Conservation (phyloP, 1,140 invertebrate genomes). For the Archegozetes longisetosus region DNA sequence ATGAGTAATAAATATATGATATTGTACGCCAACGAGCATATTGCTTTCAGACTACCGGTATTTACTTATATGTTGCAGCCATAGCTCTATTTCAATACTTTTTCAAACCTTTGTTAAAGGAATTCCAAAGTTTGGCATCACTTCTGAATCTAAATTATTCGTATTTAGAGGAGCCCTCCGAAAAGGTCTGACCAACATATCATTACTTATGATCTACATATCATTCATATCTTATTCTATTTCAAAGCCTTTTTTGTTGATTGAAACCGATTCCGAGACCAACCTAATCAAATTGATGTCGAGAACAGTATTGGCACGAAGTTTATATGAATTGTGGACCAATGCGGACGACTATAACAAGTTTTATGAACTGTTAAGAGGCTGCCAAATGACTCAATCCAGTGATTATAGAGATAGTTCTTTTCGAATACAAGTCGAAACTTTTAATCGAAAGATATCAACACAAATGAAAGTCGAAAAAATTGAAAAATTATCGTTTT, state of each 20-base stretch:
- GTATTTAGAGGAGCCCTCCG: not conserved
- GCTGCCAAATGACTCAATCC: not conserved
- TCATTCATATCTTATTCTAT: not conserved
- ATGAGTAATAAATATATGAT: constrained; percentile 2
- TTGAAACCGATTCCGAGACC: constrained; percentile 3
- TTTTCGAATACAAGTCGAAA: constrained; percentile 57
- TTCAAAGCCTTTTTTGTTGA: not conserved
- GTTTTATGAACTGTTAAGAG: constrained; percentile 44
- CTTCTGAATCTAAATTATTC: not conserved
- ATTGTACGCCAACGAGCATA: constrained; percentile 3
- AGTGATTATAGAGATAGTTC: constrained; percentile 6
- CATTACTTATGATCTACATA: not conserved
- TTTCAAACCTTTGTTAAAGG: not conserved
- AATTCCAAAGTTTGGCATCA: not conserved
- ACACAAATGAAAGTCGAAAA: constrained; percentile 60
- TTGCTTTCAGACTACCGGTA: constrained; percentile 3
- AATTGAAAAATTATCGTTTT: constrained; percentile 64
- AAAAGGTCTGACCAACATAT: not conserved
- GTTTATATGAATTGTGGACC: constrained; percentile 59
- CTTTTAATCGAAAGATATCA: constrained; percentile 65
- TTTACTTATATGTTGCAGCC: no score
- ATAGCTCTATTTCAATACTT: not conserved
- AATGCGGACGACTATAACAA: constrained; percentile 37
- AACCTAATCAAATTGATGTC: not conserved
- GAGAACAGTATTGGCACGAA: constrained; percentile 3